Base-by-base conservation (phyloP, 53 echinoderm and acorn worm species). In the Temnopleurus reevesii region DNA sequence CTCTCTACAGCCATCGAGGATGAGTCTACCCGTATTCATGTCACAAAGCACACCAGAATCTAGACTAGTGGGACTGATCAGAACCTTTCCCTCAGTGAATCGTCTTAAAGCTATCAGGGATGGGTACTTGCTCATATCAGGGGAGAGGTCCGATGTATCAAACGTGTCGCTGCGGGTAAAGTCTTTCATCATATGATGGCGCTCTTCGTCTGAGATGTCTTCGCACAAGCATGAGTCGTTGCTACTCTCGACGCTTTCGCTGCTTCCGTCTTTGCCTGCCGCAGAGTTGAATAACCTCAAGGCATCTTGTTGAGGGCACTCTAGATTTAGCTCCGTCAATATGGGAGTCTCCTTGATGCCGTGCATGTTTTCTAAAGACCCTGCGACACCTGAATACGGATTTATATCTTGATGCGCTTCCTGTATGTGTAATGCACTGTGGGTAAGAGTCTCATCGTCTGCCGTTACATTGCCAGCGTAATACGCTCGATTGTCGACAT, bases 21-120 rank as follows among this genome's bases (percentile, higher is more conserved):
- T 34, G 26, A 85, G 61, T 29, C 61, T 61, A 9, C 59, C 46
- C 1, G 59, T 85, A 2, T 41, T 21, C 63, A 60, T 59, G 46
- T 85, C 86, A 60, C 86, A 85, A 13, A 61, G 60, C 38, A 85
- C 86, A 12, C 86, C 86, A 23, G 86, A 85, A 60, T 85, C 86
- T 26, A 85, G 26, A 60, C 86, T 85, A 24, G 86, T 85, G 4
- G 86, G 86, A 43, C 86, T 85, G 19, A 85, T 46, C 0, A 85
- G 86, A 3, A 58, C 59, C 44, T 60, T 85, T 3, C 59, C 61
- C n/a, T 85, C 61, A 0, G 24, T 24, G 18, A 43, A 53, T 1
- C 53, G 86, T 85, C 60, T 85, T 27, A 85, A 61, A 25, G 86
- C 59, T 19, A 60, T 59, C 5, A 60, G 46, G 27, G 59, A 45